These are phyloP conservation scores for Timema podura DNA, from an alignment of 2,888 invertebrate genomes.

Conservation along the genomic window DNA sequence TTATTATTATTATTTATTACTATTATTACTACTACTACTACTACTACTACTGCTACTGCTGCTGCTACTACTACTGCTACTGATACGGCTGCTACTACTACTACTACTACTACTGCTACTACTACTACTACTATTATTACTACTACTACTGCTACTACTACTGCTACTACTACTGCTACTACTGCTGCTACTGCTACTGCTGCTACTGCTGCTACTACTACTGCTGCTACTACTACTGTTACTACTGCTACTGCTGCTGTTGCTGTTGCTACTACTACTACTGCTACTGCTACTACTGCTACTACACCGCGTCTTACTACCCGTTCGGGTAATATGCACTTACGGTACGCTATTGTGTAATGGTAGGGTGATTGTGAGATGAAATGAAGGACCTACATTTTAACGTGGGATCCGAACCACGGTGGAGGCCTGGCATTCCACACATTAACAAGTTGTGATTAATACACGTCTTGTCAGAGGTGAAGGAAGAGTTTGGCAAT, in stretches of 20 bases:
- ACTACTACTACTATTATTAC: conserved; percentile 1
- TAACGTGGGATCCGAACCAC: no score
- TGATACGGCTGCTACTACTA: no score
- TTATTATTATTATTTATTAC: no score
- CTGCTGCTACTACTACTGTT: not conserved
- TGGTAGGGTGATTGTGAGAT: no score
- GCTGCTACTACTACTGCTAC: no score
- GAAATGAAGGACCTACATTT: no score
- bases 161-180: conserved; percentile 12
- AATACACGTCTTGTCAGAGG: no score
- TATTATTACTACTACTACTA: conserved; percentile 8
- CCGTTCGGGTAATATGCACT: no score
- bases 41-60: conserved; percentile 12
- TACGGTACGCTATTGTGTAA: not conserved
- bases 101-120: conserved; percentile 17
- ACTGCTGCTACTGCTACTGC: conserved; percentile 1
- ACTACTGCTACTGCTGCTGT: conserved; percentile 4
- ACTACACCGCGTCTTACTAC: no score
- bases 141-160: conserved; percentile 16
- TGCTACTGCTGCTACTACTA: not conserved
- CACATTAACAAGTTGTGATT: no score
- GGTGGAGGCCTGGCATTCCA: no score
- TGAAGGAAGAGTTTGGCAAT: no score
- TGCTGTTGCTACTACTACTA: conserved; percentile 13
- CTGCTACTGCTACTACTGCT: conserved; percentile 12